Conservation (phyloP, 2,888 invertebrate genomes). For the Nysson spinosus region DNA sequence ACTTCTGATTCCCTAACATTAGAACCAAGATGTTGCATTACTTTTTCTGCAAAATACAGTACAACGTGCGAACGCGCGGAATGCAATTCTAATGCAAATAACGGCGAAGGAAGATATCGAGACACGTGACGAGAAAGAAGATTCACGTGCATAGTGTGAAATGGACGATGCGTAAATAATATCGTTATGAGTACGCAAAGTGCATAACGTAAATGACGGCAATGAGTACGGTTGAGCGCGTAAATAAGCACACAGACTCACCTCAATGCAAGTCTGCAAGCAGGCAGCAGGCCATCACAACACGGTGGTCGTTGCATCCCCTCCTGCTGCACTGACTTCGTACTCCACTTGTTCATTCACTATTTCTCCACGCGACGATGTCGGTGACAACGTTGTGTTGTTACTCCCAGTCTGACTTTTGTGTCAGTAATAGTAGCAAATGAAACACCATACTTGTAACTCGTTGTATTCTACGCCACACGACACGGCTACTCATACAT, state of each 20-base stretch:
- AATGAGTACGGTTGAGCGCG: constrained; percentile 23
- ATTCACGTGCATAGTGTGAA: constrained; percentile 32
- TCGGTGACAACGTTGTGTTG: constrained; percentile 10
- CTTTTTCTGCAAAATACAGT: no score
- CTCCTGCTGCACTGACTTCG: constrained; percentile 21
- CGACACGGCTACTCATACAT: neutral
- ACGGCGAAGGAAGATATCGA: neutral
- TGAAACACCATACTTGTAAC: constrained; percentile 29
- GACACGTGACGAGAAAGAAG: constrained; percentile 25
- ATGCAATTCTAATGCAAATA: no score
- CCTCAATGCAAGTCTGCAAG: constrained; percentile 55
- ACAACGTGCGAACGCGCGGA: no score
- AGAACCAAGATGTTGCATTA: no score
- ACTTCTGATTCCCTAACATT: no score
- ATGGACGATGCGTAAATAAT: constrained; percentile 37
- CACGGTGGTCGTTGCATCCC: constrained; percentile 56
- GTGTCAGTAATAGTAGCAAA: constrained; percentile 27
- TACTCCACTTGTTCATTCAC: constrained; percentile 55
- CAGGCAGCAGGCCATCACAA: constrained; percentile 57
- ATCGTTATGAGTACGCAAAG: constrained; percentile 35
- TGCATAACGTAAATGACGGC: constrained; percentile 16
- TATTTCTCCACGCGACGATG: constrained; percentile 26
- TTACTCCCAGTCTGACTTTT: constrained; percentile 19
- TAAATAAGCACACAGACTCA: constrained; percentile 39
- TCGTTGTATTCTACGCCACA: neutral